Percentiles rank a stretch among this genome's conserved stretches.
phyloP scores from a whole-genome alignment of 2,888 invertebrate species.

The Drosophila villosipedis region DNA sequence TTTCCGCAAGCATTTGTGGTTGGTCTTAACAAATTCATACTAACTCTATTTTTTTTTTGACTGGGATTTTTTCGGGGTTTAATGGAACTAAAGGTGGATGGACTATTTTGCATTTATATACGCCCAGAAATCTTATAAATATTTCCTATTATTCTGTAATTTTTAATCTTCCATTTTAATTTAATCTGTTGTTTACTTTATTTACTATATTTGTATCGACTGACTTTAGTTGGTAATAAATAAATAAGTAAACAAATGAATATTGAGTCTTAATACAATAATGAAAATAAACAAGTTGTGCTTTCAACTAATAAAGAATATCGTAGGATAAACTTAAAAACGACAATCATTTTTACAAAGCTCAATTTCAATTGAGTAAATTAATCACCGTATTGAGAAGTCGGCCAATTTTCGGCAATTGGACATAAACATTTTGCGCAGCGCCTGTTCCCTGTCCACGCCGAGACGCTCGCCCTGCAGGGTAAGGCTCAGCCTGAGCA shows the following conservation, averaged over 20 bases:
- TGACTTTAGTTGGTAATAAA: neutral
- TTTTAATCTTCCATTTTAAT: neutral
- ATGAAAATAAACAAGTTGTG: neutral
- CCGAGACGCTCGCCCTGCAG: constrained; percentile 76
- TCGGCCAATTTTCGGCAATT: constrained; percentile 84
- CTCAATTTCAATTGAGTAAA: neutral
- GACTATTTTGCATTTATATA: neutral
- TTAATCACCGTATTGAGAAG: constrained; percentile 81
- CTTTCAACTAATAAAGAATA: neutral
- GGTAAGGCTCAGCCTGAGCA: constrained; percentile 86
- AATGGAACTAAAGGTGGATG: no score
- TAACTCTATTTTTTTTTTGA: neutral
- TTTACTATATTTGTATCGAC: neutral
- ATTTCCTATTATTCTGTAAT: neutral
- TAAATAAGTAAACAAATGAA: neutral
- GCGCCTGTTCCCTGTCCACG: constrained; percentile 68
- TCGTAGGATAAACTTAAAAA: no score
- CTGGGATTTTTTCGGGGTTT: neutral
- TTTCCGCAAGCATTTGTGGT: neutral
- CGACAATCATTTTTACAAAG: neutral
- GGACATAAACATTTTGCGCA: constrained; percentile 77
- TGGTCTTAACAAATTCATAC: neutral
- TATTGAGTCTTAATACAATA: neutral
- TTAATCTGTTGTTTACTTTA: neutral
- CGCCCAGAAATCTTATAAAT: neutral